These are phyloP conservation scores for Pseudomyrmex pallidus DNA, from an alignment of 1,140 invertebrate genomes.

Conservation along the genomic window DNA sequence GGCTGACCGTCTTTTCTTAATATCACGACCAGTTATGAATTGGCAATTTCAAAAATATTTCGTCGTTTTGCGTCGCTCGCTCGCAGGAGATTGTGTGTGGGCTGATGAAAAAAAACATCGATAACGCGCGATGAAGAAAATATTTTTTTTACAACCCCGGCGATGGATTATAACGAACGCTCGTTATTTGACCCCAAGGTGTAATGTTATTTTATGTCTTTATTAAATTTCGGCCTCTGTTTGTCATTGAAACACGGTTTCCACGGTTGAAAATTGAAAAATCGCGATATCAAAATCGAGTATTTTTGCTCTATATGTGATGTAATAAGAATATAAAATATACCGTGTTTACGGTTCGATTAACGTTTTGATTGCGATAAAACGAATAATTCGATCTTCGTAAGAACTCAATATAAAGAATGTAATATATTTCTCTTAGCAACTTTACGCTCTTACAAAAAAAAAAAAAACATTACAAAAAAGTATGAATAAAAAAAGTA, in stretches of 20 bases:
- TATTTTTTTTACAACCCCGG: constrained; percentile 45
- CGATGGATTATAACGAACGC: constrained; percentile 26
- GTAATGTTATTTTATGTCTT: constrained; percentile 47
- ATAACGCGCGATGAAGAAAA: constrained; percentile 33
- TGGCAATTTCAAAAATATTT: constrained; percentile 35
- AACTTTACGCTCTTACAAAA: too few relatives aligned
- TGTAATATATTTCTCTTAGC: too few relatives aligned
- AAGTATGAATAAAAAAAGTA: too few relatives aligned
- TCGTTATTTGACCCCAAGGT: constrained; percentile 36
- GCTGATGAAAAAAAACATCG: constrained; percentile 44
- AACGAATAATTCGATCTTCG: neutral
- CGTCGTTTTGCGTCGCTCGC: constrained; percentile 33
- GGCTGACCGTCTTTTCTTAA: constrained; percentile 37
- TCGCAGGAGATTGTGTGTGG: constrained; percentile 23
- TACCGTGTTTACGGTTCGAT: neutral
- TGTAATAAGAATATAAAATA: neutral
- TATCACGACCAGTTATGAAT: constrained; percentile 43
- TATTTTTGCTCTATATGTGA: neutral
- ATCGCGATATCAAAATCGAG: neutral
- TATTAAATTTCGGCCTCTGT: constrained; percentile 37
- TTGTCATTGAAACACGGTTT: constrained; percentile 27
- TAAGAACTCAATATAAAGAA: neutral
- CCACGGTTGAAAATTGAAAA: constrained; percentile 7
- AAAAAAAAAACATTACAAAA: too few relatives aligned
- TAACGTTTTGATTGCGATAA: neutral